Evolutionary conservation across 1,140 invertebrate genomes (phyloP).

Genomic region (Hylyphantes graminicola): DNA sequence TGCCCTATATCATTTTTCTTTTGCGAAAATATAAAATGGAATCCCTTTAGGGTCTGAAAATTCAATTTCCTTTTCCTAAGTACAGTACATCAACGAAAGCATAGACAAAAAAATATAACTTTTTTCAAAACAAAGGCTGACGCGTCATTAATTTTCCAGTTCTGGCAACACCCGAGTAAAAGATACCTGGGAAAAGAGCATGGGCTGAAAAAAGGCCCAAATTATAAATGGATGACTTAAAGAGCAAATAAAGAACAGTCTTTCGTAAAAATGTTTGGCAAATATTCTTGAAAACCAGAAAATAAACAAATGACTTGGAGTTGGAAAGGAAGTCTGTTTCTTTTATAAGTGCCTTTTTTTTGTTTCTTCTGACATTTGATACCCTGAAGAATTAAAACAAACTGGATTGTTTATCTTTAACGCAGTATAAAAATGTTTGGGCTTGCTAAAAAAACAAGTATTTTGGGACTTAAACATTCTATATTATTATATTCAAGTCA

Average conservation of each 20-base stretch:
- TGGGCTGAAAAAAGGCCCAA: background rate
- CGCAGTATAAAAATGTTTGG: no score
- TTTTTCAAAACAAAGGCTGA: conserved; percentile 51
- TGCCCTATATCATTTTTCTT: conserved; percentile 47
- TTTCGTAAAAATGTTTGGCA: conserved; percentile 1
- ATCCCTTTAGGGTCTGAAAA: conserved; percentile 56
- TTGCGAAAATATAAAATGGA: conserved; percentile 47
- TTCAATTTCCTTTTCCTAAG: conserved; percentile 53
- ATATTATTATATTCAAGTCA: no score
- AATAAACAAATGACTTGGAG: no score
- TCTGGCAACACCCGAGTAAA: conserved; percentile 3
- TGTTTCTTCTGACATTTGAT: no score
- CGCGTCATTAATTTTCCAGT: conserved; percentile 53
- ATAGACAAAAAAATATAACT: background rate
- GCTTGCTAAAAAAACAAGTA: no score
- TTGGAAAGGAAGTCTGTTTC: no score
- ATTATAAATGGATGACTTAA: conserved; percentile 25
- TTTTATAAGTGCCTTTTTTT: no score
- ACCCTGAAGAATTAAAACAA: no score
- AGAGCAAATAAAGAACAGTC: background rate
- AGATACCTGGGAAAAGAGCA: background rate
- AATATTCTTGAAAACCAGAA: background rate
- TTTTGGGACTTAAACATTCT: no score
- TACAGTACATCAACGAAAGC: conserved; percentile 11
- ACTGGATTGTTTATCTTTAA: no score